A percentile compares a stretch with the other conserved stretches of the same genome.
phyloP scores from a whole-genome alignment of 1,140 invertebrate genomes.

The Pantala flavescens region DNA sequence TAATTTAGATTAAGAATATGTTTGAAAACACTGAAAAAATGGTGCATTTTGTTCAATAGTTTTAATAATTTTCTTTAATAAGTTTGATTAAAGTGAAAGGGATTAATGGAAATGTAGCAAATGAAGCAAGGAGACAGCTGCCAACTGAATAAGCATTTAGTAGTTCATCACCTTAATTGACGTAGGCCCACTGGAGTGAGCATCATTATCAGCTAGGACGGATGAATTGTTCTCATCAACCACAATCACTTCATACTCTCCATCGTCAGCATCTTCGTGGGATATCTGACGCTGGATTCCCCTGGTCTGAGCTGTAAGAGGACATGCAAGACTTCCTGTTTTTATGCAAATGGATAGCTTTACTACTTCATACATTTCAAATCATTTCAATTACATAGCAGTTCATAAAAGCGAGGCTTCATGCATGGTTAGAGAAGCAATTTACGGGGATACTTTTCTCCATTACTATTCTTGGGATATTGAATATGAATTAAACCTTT shows the following conservation, averaged over 20 bases:
- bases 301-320: constrained; percentile 21
- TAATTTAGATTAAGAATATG: too few species aligned
- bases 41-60: too few species aligned
- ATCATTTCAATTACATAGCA: background rate
- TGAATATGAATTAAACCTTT: too few species aligned
- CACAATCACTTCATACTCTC: constrained; percentile 78
- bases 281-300: constrained; percentile 33
- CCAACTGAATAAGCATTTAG: too few species aligned
- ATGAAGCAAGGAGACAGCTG: too few species aligned
- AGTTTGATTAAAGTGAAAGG: too few species aligned
- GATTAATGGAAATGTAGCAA: too few species aligned
- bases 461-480: too few species aligned
- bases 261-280: constrained; percentile 44
- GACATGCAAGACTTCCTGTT: constrained; percentile 18
- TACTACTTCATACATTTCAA: background rate
- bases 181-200: constrained; percentile 55
- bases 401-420: background rate
- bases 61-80: too few species aligned
- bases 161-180: constrained; percentile 64
- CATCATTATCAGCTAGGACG: constrained; percentile 63
- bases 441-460: background rate
- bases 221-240: constrained; percentile 81
- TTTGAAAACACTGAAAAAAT: too few species aligned
- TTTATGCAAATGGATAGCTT: background rate
- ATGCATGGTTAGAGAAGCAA: constrained; percentile 5